Conservation (phyloP, 2,113 vertebrate species). For the Enhydra lutris region DNA sequence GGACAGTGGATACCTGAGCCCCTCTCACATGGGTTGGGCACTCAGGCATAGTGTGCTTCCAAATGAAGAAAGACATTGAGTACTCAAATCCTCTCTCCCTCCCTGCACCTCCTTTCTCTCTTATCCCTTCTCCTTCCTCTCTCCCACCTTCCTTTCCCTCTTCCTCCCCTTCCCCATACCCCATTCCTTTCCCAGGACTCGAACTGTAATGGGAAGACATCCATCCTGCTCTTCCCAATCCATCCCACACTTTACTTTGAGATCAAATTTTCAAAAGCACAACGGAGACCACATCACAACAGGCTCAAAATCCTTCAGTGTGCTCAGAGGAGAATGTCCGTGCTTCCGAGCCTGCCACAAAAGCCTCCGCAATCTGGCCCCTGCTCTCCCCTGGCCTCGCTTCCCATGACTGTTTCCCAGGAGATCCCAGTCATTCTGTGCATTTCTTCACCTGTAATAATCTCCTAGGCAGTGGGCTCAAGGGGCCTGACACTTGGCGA, state of each 20-base stretch:
- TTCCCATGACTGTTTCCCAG: neutral
- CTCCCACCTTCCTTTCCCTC: neutral
- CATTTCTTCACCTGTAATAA: neutral
- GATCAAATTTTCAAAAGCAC: neutral
- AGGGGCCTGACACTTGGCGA: neutral
- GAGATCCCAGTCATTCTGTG: neutral
- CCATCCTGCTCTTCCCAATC: neutral
- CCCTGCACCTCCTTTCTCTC: neutral
- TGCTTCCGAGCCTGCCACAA: neutral
- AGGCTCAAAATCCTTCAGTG: neutral
- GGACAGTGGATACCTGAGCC: neutral
- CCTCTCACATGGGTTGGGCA: rapidly evolving
- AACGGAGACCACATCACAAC: neutral
- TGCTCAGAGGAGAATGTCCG: rapidly evolving
- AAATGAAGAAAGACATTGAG: neutral
- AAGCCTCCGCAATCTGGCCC: neutral
- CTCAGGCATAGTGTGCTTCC: neutral
- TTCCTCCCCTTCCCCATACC: neutral
- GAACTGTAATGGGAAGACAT: neutral
- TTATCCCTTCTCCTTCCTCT: no score
- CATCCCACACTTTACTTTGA: neutral
- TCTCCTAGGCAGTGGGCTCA: neutral
- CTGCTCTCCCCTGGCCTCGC: neutral
- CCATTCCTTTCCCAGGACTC: neutral
- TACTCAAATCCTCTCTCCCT: neutral